phyloP scores from a whole-genome alignment of 1,140 invertebrate genomes.

The Sitobion miscanthi region DNA sequence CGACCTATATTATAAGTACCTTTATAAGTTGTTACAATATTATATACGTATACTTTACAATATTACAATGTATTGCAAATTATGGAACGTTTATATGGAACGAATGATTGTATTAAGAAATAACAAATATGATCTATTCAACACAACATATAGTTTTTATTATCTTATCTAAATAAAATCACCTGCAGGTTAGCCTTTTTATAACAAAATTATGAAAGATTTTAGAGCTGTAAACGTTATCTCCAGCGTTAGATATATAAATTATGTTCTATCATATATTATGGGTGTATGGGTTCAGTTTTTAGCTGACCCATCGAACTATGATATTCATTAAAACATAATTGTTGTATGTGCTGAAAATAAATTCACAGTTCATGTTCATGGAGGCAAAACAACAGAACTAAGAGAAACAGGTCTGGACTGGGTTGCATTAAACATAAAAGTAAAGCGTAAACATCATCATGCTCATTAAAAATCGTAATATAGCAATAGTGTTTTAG shows the following conservation, averaged over 20 bases:
- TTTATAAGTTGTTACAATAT: background rate
- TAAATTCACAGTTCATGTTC: background rate
- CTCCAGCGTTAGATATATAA: background rate
- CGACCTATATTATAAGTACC: background rate
- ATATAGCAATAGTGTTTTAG: background rate
- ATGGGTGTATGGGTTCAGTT: background rate
- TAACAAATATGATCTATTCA: background rate
- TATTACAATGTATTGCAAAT: background rate
- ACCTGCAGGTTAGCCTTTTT: slow-evolving; percentile 9
- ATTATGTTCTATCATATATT: background rate
- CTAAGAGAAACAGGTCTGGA: background rate
- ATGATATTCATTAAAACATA: slow-evolving; percentile 32
- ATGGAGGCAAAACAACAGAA: background rate
- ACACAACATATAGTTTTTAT: background rate
- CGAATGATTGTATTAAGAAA: background rate
- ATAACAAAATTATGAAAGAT: slow-evolving; percentile 42
- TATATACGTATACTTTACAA: too few species aligned
- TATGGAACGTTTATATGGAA: background rate
- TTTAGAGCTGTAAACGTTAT: background rate
- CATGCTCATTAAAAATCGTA: background rate
- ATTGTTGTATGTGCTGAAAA: slow-evolving; percentile 14
- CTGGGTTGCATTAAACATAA: background rate
- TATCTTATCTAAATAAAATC: slow-evolving; percentile 1
- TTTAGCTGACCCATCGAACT: background rate
- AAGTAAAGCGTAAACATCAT: background rate